Percentiles rank a stretch among this genome's conserved stretches.
These are phyloP conservation scores for Rhipidura dahli DNA, from an alignment of 2,113 vertebrate species.

Conservation along the genomic window DNA sequence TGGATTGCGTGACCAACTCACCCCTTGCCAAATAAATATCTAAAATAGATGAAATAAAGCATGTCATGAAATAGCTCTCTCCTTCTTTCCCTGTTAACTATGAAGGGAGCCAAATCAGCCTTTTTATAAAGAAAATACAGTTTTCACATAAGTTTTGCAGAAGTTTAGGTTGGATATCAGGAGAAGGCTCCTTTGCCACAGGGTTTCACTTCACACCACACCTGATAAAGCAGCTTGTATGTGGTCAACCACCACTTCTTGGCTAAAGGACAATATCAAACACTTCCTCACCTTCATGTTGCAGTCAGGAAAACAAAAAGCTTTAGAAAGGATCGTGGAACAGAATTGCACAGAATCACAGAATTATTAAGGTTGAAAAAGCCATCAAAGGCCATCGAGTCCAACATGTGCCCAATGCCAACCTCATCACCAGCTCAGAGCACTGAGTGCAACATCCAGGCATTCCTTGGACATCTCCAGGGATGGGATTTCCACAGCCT, in stretches of 20 bases:
- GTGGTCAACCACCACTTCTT: not conserved
- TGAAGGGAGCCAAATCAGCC: not conserved
- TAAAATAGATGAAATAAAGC: not conserved
- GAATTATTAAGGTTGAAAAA: not conserved
- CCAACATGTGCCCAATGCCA: not conserved
- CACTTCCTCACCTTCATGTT: not conserved
- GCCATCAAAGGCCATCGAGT: accelerated
- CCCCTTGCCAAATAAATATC: not conserved
- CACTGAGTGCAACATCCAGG: accelerated
- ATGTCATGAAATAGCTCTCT: not conserved
- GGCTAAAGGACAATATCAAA: accelerated
- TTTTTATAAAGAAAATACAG: not conserved
- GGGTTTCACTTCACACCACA: not conserved
- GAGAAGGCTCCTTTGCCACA: not conserved
- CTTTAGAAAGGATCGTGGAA: not conserved
- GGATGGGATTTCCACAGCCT: not conserved
- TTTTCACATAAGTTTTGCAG: not conserved
- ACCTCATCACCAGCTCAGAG: not conserved
- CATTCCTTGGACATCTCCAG: not conserved
- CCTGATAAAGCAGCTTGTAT: not conserved
- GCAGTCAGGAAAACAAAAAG: not conserved
- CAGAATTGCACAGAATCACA: not conserved
- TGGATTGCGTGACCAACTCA: not conserved
- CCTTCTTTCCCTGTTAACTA: not conserved
- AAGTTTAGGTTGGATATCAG: not conserved